phyloP scores from a whole-genome alignment of 2,797 vertebrate species.

The Galagoides demidoff region DNA sequence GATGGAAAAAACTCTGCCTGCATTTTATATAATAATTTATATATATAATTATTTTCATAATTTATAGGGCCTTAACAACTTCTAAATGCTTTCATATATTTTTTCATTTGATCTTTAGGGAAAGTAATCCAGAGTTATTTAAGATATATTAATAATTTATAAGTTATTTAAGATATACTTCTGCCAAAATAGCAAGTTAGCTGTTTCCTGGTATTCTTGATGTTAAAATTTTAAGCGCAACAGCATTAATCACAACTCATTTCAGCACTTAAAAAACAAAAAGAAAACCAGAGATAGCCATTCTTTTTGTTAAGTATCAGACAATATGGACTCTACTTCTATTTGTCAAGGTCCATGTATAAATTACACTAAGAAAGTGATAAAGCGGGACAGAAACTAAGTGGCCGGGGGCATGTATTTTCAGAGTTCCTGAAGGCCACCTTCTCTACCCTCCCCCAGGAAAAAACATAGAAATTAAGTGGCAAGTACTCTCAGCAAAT shows the following conservation, averaged over 20 bases:
- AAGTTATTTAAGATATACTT: not conserved
- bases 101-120: constrained; percentile 9
- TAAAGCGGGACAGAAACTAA: not conserved
- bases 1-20: not conserved
- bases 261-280: constrained; percentile 1
- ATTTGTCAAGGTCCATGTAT: not conserved
- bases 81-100: constrained; percentile 14
- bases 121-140: constrained; percentile 28
- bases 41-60: not conserved
- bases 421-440: not conserved
- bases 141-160: not conserved
- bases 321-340: not conserved
- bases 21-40: not conserved
- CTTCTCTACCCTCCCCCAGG: no score
- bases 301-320: constrained; percentile 33
- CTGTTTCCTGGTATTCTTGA: not conserved
- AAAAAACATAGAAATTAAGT: not conserved
- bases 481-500: not conserved
- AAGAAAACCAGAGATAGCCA: not conserved
- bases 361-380: not conserved
- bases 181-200: not conserved
- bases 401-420: not conserved
- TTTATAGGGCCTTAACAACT: not conserved
- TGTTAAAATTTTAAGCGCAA: not conserved
- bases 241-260: not conserved